These are phyloP conservation scores for Chironomus tepperi DNA, from an alignment of 1,140 invertebrate genomes.

Conservation along the genomic window DNA sequence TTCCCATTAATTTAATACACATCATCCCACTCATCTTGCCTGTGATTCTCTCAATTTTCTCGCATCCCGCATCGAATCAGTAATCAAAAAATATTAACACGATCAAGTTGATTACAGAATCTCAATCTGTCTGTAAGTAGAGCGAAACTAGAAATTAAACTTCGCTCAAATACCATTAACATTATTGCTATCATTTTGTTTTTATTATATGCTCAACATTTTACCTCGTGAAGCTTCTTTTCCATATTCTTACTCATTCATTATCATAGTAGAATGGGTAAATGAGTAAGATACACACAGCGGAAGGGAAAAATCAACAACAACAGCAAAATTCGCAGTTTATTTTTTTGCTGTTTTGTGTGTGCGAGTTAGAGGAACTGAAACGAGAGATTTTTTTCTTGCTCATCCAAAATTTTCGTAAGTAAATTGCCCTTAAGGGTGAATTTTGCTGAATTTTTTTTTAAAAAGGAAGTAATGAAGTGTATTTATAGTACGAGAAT, in stretches of 20 bases:
- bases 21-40: not conserved
- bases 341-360: too few species aligned
- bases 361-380: too few species aligned
- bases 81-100: slow-evolving; percentile 16
- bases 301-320: too few species aligned
- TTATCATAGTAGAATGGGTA: not conserved
- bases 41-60: not conserved
- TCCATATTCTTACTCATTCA: not conserved
- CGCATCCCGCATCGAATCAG: not conserved
- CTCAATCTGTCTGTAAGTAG: slow-evolving; percentile 11
- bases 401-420: too few species aligned
- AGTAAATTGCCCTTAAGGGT: too few species aligned
- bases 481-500: too few species aligned
- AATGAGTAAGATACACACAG: not conserved
- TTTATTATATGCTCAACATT: not conserved
- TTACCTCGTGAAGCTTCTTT: not conserved
- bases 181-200: slow-evolving; percentile 22
- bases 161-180: slow-evolving; percentile 18
- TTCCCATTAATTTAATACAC: not conserved
- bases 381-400: too few species aligned
- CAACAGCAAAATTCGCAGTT: too few species aligned
- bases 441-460: too few species aligned
- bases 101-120: slow-evolving; percentile 10
- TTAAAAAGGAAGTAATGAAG: too few species aligned
- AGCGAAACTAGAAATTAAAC: slow-evolving; percentile 15